Evolutionary conservation across 2,888 invertebrate species (phyloP), one percentile per base, ranked within the genome.

Genomic region (Prosopocoilus inquinatus): DNA sequence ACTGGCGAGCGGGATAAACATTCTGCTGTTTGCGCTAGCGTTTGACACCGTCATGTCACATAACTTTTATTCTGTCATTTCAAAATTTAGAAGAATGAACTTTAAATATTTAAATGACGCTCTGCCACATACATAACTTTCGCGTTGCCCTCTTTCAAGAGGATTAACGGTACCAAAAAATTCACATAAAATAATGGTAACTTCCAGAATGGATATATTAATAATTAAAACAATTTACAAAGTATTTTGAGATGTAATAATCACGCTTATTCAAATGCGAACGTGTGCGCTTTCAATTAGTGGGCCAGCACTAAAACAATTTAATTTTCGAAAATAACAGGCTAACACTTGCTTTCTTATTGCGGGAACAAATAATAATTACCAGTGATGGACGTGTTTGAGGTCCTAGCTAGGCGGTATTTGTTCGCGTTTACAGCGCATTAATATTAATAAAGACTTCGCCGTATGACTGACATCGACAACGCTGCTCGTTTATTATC

Each of bases 381-480:
- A 55, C 46, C 55, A 53, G 57, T 53, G 55, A 57, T 61, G 54
- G 52, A 54, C 50, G 28, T 57, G 49, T 61, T 61, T 57, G 57
- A 53, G 50, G 51, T 57, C 48, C 56, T 38, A 28, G 20, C 20
- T 28, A 57, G 59, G 52, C 47, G 54, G 57, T 58, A 53, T 62
- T 62, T 62, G 50, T 51, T 41, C 32, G 56, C 51, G 47, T 62
- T 62, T 58, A 62, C 58, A 57, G 59, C 53, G 51, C 47, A 55
- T 49, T 55, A 54, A 49, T 55, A 53, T 51, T 56, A 53, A 49
- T 53, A 53, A n/a, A 50, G 9, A 50, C 16, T 28, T 28, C 20
- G 20, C 20, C 46, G 15, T 39, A 47, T 53, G 53, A 53, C 53
- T 39, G 36, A 48, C 53, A 48, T 53, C 44, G 44, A 53, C 48